These are phyloP conservation scores for Pteromalus puparum DNA, from an alignment of 1,140 invertebrate species.

Conservation along the genomic window DNA sequence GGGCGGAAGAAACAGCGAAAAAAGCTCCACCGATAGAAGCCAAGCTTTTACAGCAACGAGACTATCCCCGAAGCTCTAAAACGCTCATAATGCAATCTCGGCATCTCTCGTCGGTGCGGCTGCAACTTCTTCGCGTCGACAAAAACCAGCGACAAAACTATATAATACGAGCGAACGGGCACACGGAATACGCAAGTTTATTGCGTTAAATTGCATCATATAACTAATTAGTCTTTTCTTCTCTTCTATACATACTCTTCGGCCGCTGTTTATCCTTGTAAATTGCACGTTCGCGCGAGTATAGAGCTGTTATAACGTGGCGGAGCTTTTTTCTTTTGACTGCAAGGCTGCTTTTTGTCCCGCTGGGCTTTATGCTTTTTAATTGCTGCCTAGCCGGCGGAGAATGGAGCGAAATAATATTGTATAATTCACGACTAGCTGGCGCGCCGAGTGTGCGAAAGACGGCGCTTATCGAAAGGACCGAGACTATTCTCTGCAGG, in stretches of 20 bases:
- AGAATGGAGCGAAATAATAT: constrained; percentile 9
- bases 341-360: neutral
- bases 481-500: too few relatives aligned
- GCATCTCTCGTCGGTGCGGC: neutral
- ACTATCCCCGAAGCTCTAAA: neutral
- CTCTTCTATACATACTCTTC: too few relatives aligned
- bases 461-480: neutral
- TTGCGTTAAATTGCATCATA: constrained; percentile 59
- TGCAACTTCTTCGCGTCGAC: neutral
- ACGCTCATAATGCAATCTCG: neutral
- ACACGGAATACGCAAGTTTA: constrained; percentile 52
- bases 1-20: neutral
- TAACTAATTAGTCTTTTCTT: constrained; percentile 61
- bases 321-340: constrained; percentile 10
- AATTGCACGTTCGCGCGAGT: neutral
- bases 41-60: neutral
- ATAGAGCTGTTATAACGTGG: neutral
- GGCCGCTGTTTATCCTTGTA: constrained; percentile 14
- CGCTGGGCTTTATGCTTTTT: constrained; percentile 6
- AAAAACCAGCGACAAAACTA: neutral
- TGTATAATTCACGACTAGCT: neutral
- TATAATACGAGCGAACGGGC: neutral
- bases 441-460: neutral
- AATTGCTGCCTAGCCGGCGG: neutral
- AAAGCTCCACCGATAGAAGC: neutral